phyloP scores from a whole-genome alignment of 2,113 vertebrate species.

The Patagioenas fasciata region DNA sequence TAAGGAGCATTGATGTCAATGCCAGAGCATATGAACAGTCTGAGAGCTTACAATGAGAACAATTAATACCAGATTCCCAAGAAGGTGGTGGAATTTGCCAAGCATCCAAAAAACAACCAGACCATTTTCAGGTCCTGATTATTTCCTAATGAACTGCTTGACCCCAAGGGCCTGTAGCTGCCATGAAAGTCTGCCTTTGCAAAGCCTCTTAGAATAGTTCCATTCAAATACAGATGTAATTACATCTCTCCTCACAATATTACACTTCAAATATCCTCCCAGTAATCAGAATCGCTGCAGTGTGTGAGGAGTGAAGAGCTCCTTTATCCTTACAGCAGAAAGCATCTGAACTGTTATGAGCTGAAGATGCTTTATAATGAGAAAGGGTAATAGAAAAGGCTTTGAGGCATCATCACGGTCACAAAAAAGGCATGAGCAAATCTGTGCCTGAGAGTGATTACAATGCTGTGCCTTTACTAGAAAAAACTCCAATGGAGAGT shows the following conservation, averaged over 20 bases:
- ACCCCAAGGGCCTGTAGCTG: constrained; percentile 12
- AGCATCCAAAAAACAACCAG: constrained; percentile 13
- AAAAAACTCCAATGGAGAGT: neutral
- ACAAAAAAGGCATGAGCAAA: constrained; percentile 41
- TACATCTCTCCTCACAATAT: constrained; percentile 47
- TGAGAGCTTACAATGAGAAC: neutral
- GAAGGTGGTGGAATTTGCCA: constrained; percentile 35
- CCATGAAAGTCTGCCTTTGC: constrained; percentile 26
- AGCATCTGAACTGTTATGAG: neutral
- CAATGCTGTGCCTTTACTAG: constrained; percentile 51
- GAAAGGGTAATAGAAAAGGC: constrained; percentile 58
- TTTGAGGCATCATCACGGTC: constrained; percentile 20
- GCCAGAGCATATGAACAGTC: neutral
- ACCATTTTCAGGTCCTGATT: constrained; percentile 20
- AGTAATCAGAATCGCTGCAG: constrained; percentile 49
- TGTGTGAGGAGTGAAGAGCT: constrained; percentile 60
- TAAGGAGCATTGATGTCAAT: neutral
- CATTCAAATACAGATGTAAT: constrained; percentile 61
- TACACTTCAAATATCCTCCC: constrained; percentile 39
- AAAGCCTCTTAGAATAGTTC: constrained; percentile 43
- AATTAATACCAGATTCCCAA: constrained; percentile 19
- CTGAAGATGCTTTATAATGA: constrained; percentile 42
- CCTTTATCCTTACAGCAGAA: constrained; percentile 55
- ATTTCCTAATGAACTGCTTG: constrained; percentile 40
- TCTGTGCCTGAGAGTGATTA: neutral